Evolutionary conservation across 2,888 invertebrate species (phyloP).

Genomic region (Aspidapion aeneum): DNA sequence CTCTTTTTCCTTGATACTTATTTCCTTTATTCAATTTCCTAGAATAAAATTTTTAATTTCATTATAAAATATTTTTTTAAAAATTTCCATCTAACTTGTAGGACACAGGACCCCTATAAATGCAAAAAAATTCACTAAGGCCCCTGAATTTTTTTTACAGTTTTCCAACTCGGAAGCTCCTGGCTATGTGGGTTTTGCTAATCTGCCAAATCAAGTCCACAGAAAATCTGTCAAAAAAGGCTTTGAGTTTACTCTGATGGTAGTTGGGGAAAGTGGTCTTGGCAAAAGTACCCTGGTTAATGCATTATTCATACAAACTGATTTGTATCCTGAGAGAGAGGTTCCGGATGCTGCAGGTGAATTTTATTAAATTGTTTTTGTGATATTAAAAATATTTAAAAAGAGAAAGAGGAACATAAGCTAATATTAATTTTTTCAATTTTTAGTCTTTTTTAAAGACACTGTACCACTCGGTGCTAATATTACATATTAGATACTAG

Average conservation of each 20-base stretch:
- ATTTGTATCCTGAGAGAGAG: conserved; percentile 89
- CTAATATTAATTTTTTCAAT: not conserved
- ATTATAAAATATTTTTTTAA: no score
- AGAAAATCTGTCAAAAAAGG: conserved; percentile 97
- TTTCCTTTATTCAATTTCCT: no score
- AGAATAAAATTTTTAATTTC: no score
- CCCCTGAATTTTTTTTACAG: conserved; percentile 49
- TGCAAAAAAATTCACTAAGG: no score
- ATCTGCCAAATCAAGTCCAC: conserved; percentile 95
- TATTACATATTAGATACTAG: no score
- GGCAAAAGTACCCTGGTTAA: conserved; percentile 96
- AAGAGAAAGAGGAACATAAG: not conserved
- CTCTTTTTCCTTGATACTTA: no score
- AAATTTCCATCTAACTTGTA: no score
- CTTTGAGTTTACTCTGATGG: conserved; percentile 97
- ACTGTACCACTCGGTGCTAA: no score
- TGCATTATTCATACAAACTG: conserved; percentile 83
- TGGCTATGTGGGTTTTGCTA: conserved; percentile 91
- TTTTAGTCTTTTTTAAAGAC: no score
- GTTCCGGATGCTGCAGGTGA: conserved; percentile 85
- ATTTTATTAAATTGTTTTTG: conserved; percentile 29
- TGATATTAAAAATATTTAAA: not conserved
- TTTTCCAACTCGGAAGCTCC: conserved; percentile 83
- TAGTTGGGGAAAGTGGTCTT: conserved; percentile 77
- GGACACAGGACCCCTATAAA: no score